phyloP scores from a whole-genome alignment of 92 coral and sea anemone species.

The Actinostola sp. region DNA sequence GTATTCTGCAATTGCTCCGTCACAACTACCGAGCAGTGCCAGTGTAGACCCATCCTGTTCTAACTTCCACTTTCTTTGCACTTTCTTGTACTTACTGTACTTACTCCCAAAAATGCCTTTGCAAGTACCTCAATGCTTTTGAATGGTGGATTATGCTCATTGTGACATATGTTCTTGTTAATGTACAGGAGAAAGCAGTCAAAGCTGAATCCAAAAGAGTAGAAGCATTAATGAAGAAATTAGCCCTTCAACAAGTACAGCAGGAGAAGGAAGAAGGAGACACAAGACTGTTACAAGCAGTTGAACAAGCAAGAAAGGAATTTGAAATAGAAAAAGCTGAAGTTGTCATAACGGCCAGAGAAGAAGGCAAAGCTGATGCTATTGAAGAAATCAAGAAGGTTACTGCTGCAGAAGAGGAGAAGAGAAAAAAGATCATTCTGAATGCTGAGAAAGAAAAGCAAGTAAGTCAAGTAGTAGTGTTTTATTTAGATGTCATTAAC shows the following conservation, averaged over 20 bases:
- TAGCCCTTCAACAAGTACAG: constrained; percentile 91
- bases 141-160: neutral
- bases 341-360: constrained; percentile 61
- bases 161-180: neutral
- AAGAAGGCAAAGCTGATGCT: constrained; percentile 57
- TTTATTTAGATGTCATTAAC: no score
- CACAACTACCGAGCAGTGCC: no score
- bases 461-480: constrained; percentile 36
- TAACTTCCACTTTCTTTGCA: no score
- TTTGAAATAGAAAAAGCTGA: constrained; percentile 74
- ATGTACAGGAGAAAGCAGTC: constrained; percentile 96
- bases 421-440: constrained; percentile 69
- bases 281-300: constrained; percentile 73
- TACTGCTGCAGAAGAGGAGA: constrained; percentile 76
- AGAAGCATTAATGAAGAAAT: constrained; percentile 95
- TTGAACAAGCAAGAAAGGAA: constrained; percentile 69
- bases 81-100: no score
- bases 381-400: constrained; percentile 64
- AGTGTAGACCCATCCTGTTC: no score
- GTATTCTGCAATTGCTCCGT: no score
- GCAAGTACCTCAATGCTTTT: no score
- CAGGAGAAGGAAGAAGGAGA: constrained; percentile 87
- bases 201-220: constrained; percentile 94
- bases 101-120: no score
- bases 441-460: constrained; percentile 95